Conservation (phyloP, 2,113 vertebrate species). For the Phyllostomus hastatus region DNA sequence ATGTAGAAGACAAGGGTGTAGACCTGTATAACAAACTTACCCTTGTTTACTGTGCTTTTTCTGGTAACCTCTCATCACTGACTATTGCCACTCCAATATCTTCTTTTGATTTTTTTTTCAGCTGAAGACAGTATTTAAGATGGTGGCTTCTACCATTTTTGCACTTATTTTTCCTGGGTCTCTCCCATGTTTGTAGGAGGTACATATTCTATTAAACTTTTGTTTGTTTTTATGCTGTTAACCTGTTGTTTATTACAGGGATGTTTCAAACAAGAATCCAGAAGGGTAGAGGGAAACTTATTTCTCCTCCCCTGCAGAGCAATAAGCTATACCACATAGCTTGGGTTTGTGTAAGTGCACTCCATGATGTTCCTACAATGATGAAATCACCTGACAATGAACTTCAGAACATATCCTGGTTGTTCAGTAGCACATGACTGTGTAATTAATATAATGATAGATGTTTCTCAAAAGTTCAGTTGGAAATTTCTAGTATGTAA, state of each 20-base stretch:
- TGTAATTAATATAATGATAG: background rate
- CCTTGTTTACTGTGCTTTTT: background rate
- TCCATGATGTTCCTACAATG: background rate
- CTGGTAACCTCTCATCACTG: background rate
- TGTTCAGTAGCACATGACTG: background rate
- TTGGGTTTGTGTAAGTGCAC: background rate
- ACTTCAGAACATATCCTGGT: background rate
- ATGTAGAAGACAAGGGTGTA: background rate
- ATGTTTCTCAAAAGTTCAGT: background rate
- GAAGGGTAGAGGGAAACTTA: background rate
- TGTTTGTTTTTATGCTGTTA: background rate
- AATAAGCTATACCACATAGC: background rate
- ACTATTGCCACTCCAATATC: background rate
- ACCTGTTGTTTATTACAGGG: background rate
- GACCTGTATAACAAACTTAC: background rate
- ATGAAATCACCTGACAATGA: background rate
- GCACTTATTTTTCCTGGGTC: background rate
- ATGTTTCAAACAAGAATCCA: background rate
- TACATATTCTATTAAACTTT: background rate
- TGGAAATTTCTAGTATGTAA: constrained; percentile 39
- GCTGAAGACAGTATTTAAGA: background rate
- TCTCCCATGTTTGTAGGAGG: background rate
- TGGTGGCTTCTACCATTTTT: background rate
- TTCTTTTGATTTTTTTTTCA: background rate
- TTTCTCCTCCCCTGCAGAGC: background rate